Evolutionary conservation across 2,888 invertebrate species (phyloP).

Genomic region (Caenorhabditis parvicauda): DNA sequence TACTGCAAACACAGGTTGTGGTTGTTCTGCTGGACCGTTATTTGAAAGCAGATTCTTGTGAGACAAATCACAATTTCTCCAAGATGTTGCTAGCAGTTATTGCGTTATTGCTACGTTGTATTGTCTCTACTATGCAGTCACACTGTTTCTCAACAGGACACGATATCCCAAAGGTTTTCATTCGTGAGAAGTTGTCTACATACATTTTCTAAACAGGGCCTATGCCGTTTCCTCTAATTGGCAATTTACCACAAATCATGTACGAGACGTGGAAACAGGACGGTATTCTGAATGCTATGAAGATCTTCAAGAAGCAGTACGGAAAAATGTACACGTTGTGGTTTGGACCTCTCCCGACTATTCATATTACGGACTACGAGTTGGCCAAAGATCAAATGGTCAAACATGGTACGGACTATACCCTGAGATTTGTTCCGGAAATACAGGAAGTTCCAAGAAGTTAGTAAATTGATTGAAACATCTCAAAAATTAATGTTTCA

Average conservation of each 20-base stretch:
- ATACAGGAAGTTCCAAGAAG: slow-evolving; percentile 8
- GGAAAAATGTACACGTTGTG: slow-evolving; percentile 23
- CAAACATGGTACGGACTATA: slow-evolving; percentile 13
- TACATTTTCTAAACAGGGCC: too few species aligned
- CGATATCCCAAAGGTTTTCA: too few species aligned
- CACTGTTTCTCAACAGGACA: too few species aligned
- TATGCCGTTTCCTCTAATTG: slow-evolving; percentile 23
- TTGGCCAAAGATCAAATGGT: slow-evolving; percentile 12
- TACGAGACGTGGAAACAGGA: slow-evolving; percentile 9
- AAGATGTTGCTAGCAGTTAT: too few species aligned
- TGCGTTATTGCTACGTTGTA: too few species aligned
- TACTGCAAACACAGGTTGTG: too few species aligned
- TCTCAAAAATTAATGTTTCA: slow-evolving; percentile 6
- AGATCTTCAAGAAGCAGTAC: slow-evolving; percentile 14
- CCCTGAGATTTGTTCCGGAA: slow-evolving; percentile 7
- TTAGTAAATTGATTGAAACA: background rate
- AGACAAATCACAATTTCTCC: too few species aligned
- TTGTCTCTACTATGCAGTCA: too few species aligned
- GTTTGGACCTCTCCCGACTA: slow-evolving; percentile 12
- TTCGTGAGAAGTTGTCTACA: too few species aligned
- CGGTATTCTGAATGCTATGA: slow-evolving; percentile 13
- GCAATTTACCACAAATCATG: slow-evolving; percentile 22
- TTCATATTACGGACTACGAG: slow-evolving; percentile 17
- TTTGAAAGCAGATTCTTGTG: too few species aligned
- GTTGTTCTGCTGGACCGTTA: too few species aligned